phyloP scores from a whole-genome alignment of 2,888 invertebrate genomes.

The Labia minor region DNA sequence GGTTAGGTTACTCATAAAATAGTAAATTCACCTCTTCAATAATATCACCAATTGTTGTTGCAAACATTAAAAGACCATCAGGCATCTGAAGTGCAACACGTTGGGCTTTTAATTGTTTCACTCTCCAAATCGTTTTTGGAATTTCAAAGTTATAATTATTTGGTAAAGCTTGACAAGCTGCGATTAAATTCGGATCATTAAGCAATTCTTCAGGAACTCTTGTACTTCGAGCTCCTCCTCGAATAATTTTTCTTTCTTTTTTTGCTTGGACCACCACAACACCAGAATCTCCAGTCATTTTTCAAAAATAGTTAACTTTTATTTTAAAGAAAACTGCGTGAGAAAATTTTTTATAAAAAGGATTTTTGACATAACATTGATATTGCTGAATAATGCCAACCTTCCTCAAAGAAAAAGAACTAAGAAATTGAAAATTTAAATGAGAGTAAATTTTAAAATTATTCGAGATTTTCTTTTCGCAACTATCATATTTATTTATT shows the following conservation, averaged over 20 bases:
- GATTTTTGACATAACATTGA: too few species aligned
- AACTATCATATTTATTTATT: too few species aligned
- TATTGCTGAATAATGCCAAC: too few species aligned
- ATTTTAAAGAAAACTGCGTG: neutral
- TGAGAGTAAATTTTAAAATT: too few species aligned
- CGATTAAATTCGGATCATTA: slow-evolving; percentile 59
- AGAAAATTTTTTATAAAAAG: too few species aligned
- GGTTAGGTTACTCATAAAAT: too few species aligned
- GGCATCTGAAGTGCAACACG: slow-evolving; percentile 94
- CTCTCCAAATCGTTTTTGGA: slow-evolving; percentile 94
- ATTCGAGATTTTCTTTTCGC: too few species aligned
- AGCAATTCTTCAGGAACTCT: slow-evolving; percentile 72
- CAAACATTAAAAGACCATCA: slow-evolving; percentile 85
- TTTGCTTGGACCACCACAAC: slow-evolving; percentile 68
- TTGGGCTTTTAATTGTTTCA: slow-evolving; percentile 68
- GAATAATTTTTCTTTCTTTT: slow-evolving; percentile 67
- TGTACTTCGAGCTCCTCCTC: slow-evolving; percentile 54
- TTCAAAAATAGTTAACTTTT: neutral
- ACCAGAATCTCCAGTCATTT: slow-evolving; percentile 14
- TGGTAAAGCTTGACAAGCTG: slow-evolving; percentile 67
- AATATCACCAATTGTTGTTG: slow-evolving; percentile 87
- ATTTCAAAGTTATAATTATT: slow-evolving; percentile 97
- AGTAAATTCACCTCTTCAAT: slow-evolving; percentile 52
- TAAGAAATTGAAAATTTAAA: too few species aligned
- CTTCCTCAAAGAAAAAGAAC: too few species aligned